Percentiles rank a stretch among this genome's conserved stretches.
These are phyloP conservation scores for Serripes groenlandicus DNA, from an alignment of 2,888 invertebrate species.

Conservation along the genomic window DNA sequence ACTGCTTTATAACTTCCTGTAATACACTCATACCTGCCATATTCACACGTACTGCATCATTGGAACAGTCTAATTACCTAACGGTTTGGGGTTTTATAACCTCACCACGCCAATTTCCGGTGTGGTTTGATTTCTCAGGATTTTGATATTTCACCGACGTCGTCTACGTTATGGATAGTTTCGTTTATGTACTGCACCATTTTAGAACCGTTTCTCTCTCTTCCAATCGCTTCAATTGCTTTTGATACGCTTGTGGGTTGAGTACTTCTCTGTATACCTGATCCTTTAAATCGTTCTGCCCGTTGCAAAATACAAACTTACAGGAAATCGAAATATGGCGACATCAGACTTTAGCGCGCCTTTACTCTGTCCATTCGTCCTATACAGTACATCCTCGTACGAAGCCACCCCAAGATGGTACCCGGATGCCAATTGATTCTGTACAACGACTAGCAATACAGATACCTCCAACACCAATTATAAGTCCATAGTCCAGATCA, in stretches of 20 bases:
- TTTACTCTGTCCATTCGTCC: neutral
- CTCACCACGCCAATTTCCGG: too few relatives aligned
- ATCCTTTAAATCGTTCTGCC: slow-evolving; percentile 61
- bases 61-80: slow-evolving; percentile 77
- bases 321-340: slow-evolving; percentile 59
- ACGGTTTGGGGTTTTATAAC: slow-evolving; percentile 39
- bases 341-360: slow-evolving; percentile 37
- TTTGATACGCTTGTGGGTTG: slow-evolving; percentile 28
- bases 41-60: slow-evolving; percentile 78
- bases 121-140: neutral
- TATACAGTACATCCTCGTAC: slow-evolving; percentile 53
- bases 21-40: slow-evolving; percentile 75
- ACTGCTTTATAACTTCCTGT: slow-evolving; percentile 66
- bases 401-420: slow-evolving; percentile 47
- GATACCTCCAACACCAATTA: slow-evolving; percentile 76
- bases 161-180: neutral
- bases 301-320: slow-evolving; percentile 62
- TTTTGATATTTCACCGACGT: neutral
- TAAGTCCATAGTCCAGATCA: slow-evolving; percentile 78
- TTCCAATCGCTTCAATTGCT: neutral
- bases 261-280: slow-evolving; percentile 49
- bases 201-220: too few relatives aligned
- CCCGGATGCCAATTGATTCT: slow-evolving; percentile 66
- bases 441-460: slow-evolving; percentile 71
- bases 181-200: neutral